A percentile compares a stretch with the other conserved stretches of the same genome.
These are phyloP conservation scores for Lasioglossum marginatum DNA, from an alignment of 2,888 invertebrate genomes.

Conservation along the genomic window DNA sequence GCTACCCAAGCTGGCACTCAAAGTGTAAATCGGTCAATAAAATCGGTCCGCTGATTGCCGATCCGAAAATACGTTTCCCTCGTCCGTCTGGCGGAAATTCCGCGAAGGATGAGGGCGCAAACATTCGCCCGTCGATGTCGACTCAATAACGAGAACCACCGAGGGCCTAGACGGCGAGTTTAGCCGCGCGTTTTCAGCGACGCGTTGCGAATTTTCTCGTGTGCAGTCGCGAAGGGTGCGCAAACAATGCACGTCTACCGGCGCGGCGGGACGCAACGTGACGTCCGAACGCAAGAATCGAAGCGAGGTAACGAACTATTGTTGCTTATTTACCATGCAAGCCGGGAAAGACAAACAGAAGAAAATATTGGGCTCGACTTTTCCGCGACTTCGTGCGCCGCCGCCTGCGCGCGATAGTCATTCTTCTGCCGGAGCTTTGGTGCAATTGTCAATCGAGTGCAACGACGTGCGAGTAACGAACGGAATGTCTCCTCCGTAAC, in stretches of 20 bases:
- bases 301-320: slow-evolving; percentile 5
- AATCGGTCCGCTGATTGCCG: neutral
- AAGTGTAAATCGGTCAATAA: neutral
- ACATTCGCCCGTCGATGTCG: neutral
- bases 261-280: neutral
- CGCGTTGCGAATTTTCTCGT: neutral
- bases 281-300: neutral
- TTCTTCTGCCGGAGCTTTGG: neutral
- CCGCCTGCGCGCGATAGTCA: neutral
- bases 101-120: neutral
- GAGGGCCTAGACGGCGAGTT: neutral
- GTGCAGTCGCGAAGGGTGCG: neutral
- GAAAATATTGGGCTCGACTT: neutral
- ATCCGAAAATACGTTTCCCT: neutral
- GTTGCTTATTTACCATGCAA: neutral
- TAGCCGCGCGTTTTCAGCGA: neutral
- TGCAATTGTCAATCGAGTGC: neutral
- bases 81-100: neutral
- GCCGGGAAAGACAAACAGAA: slow-evolving; percentile 15
- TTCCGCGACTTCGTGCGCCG: neutral
- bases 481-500: neutral
- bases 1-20: neutral
- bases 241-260: neutral
- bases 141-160: slow-evolving; percentile 5
- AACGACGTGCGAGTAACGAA: neutral